Percentiles rank a stretch among this genome's conserved stretches.
These are phyloP conservation scores for Corapipo altera DNA, from an alignment of 2,113 vertebrate species.

Conservation along the genomic window DNA sequence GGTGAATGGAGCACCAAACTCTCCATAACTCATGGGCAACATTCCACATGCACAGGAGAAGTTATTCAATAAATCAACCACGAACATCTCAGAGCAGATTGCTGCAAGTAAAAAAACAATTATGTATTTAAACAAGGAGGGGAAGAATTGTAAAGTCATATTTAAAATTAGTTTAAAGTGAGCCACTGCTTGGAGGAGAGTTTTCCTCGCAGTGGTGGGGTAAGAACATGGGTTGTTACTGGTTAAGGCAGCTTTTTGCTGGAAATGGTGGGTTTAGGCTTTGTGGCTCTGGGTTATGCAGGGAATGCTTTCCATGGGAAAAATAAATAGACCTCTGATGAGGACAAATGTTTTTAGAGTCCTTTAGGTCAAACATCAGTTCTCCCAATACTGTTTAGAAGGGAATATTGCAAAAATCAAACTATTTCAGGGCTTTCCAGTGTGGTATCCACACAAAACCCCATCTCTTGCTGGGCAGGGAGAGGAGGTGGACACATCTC, in stretches of 20 bases:
- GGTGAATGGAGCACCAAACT: not conserved
- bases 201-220: not conserved
- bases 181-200: not conserved
- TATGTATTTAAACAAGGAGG: conserved; percentile 6
- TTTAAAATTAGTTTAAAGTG: conserved; percentile 10
- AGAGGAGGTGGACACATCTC: not conserved
- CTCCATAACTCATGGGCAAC: not conserved
- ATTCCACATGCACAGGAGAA: not conserved
- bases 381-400: not conserved
- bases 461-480: fast-evolving
- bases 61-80: conserved; percentile 9
- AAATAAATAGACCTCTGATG: not conserved
- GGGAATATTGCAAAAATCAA: not conserved
- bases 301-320: not conserved
- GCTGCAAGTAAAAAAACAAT: conserved; percentile 30
- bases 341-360: not conserved
- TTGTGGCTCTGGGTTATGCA: not conserved
- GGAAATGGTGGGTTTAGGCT: not conserved
- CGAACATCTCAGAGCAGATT: not conserved
- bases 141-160: not conserved
- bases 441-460: not conserved
- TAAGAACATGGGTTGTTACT: not conserved
- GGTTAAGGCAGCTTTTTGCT: not conserved
- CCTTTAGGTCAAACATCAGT: not conserved
- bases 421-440: not conserved